Conservation (phyloP, 2,888 invertebrate species). For the Macropis europaea region DNA sequence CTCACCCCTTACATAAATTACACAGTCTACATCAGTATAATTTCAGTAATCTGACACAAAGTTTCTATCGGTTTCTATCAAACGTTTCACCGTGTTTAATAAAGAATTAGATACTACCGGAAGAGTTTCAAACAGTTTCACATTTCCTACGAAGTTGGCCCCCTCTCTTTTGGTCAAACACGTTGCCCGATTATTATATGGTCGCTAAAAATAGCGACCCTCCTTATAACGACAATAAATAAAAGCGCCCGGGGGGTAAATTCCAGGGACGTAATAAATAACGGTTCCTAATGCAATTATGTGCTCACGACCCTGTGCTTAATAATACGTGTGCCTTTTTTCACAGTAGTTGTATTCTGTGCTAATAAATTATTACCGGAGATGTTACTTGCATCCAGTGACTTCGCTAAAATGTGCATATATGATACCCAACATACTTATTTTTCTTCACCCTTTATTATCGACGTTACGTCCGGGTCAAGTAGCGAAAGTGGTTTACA, state of each 20-base stretch:
- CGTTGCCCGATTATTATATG: constrained; percentile 64
- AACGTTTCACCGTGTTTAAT: neutral
- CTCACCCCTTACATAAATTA: too few species aligned
- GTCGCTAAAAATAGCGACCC: constrained; percentile 70
- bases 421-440: neutral
- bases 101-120: neutral
- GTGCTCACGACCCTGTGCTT: constrained; percentile 52
- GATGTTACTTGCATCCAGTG: constrained; percentile 3
- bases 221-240: constrained; percentile 65
- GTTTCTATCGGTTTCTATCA: neutral
- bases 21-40: too few species aligned
- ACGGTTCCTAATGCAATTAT: constrained; percentile 68
- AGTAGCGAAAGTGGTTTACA: too few species aligned
- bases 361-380: constrained; percentile 5
- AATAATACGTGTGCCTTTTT: constrained; percentile 52
- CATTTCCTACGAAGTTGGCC: constrained; percentile 28
- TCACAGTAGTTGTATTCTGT: constrained; percentile 8
- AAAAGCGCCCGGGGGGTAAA: constrained; percentile 52
- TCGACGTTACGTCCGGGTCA: too few species aligned
- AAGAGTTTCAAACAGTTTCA: constrained; percentile 20
- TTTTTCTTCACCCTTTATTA: too few species aligned
- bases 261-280: constrained; percentile 67
- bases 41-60: neutral
- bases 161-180: constrained; percentile 52
- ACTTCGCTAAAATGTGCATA: neutral